These are phyloP conservation scores for Rutpela maculata DNA, from an alignment of 2,888 invertebrate species.

Conservation along the genomic window DNA sequence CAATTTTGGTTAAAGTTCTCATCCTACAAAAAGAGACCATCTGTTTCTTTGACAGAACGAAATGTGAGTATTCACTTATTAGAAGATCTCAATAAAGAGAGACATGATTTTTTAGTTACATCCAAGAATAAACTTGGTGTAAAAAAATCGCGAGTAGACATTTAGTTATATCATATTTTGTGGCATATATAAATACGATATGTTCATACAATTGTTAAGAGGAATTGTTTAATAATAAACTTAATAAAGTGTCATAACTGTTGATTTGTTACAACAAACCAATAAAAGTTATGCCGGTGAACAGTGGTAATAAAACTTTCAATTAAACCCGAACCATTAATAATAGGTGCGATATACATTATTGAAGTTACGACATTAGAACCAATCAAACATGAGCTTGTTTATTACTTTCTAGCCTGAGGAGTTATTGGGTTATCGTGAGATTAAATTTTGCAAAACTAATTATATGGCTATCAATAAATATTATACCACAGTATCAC, in stretches of 20 bases:
- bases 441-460: conserved; percentile 49
- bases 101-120: too few species aligned
- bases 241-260: not conserved
- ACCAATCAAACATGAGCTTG: conserved; percentile 51
- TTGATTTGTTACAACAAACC: not conserved
- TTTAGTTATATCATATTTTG: too few species aligned
- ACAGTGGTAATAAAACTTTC: conserved; percentile 10
- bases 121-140: too few species aligned
- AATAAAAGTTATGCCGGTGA: conserved; percentile 4
- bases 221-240: not conserved
- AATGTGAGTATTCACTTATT: too few species aligned
- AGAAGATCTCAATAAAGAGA: too few species aligned
- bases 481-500: not conserved
- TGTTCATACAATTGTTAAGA: too few species aligned
- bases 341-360: conserved; percentile 18
- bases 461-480: conserved; percentile 22
- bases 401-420: conserved; percentile 51
- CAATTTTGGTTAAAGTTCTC: too few species aligned
- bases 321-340: conserved; percentile 19
- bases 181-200: too few species aligned
- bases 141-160: too few species aligned
- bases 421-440: conserved; percentile 51
- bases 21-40: too few species aligned
- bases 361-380: conserved; percentile 21
- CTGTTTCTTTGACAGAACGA: too few species aligned